These are phyloP conservation scores for Xestoiulus laeticollis DNA, from an alignment of 2,888 invertebrate species.

Conservation along the genomic window DNA sequence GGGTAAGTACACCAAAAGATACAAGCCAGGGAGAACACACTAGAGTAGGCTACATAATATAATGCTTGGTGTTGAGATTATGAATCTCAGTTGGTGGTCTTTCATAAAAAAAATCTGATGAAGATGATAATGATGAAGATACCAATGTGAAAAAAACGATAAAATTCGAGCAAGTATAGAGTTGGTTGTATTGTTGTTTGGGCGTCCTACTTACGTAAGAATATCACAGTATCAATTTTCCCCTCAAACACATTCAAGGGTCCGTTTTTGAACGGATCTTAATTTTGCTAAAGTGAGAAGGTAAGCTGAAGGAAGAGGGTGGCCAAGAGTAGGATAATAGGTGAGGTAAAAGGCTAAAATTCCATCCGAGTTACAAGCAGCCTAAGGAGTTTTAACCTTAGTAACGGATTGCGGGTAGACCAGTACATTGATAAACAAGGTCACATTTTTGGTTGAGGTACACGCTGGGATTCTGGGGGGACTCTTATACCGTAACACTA, in stretches of 20 bases:
- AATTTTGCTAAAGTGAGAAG: not conserved
- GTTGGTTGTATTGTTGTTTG: not conserved
- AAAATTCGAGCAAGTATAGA: not conserved
- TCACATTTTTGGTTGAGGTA: slow-evolving; percentile 31
- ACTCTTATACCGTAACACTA: not conserved
- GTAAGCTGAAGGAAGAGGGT: not conserved
- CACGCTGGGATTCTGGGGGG: slow-evolving; percentile 29
- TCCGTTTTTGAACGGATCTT: slow-evolving; percentile 11
- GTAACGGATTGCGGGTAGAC: slow-evolving; percentile 35
- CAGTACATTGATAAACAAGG: slow-evolving; percentile 14
- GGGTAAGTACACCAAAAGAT: not conserved
- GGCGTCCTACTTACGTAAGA: not conserved
- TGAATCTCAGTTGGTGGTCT: slow-evolving; percentile 31
- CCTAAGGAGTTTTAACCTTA: not conserved
- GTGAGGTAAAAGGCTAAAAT: not conserved
- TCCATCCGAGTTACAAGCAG: not conserved
- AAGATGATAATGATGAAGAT: not conserved
- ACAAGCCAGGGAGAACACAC: not conserved
- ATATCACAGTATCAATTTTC: not conserved
- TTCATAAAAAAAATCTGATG: slow-evolving; percentile 32
- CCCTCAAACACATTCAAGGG: not conserved
- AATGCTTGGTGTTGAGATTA: not conserved
- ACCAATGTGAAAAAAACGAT: not conserved
- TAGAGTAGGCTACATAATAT: not conserved
- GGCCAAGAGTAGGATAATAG: not conserved